Conservation (phyloP, 2,888 invertebrate species). For the Eupithecia tripunctaria region DNA sequence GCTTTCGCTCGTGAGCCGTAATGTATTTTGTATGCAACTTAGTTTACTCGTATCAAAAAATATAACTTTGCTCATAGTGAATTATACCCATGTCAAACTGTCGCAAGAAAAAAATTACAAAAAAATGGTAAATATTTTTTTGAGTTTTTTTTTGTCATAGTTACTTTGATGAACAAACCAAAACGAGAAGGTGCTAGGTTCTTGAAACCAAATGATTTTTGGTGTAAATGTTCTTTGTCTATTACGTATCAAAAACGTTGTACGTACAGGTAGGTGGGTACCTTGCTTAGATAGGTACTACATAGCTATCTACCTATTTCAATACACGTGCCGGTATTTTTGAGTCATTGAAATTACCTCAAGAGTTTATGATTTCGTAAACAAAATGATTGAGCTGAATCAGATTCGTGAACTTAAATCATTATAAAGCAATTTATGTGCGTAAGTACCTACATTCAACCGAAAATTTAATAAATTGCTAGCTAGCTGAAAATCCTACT, state of each 20-base stretch:
- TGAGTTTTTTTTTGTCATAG: too few relatives aligned
- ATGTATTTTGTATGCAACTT: neutral
- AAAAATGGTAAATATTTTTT: too few relatives aligned
- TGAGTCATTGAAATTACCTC: conserved; percentile 21
- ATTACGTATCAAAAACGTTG: neutral
- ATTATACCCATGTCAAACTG: neutral
- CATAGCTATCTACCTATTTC: neutral
- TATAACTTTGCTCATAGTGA: neutral
- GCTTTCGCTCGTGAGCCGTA: neutral
- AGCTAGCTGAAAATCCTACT: neutral
- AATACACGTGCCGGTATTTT: conserved; percentile 26
- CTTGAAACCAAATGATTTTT: too few relatives aligned
- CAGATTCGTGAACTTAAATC: conserved; percentile 6
- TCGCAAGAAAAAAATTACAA: too few relatives aligned
- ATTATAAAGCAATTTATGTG: conserved; percentile 19
- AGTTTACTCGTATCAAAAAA: neutral
- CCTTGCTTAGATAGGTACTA: neutral
- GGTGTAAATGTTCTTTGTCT: too few relatives aligned
- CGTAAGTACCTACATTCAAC: conserved; percentile 1
- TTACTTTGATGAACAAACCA: too few relatives aligned
- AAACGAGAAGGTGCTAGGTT: too few relatives aligned
- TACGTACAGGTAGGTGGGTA: neutral
- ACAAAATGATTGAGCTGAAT: conserved; percentile 25
- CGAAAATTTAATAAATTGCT: neutral
- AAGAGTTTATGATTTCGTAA: conserved; percentile 18